Percentiles rank a stretch among this genome's conserved stretches.
phyloP scores from a whole-genome alignment of 2,113 vertebrate species.

The Ceyx cyanopectus region DNA sequence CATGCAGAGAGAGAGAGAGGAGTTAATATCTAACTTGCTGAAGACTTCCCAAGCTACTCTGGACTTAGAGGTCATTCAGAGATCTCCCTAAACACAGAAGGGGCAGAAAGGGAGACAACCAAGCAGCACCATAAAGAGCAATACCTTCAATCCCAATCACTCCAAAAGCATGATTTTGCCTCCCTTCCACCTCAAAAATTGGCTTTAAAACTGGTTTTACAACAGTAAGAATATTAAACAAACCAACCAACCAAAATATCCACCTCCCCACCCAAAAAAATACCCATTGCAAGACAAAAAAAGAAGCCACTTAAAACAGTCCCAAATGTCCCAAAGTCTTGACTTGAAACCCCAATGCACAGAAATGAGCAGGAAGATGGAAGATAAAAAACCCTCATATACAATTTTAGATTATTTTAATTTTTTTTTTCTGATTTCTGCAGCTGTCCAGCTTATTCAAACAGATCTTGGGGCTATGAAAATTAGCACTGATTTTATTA shows the following conservation, averaged over 20 bases:
- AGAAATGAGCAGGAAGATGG: background rate
- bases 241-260: background rate
- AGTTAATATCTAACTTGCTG: background rate
- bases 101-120: background rate
- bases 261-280: background rate
- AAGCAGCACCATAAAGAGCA: background rate
- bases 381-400: accelerated
- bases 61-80: background rate
- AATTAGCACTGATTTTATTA: background rate
- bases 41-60: background rate
- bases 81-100: background rate
- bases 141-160: background rate
- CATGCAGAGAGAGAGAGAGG: background rate
- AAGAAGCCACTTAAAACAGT: background rate
- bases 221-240: background rate
- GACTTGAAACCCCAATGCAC: background rate
- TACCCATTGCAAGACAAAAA: background rate
- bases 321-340: background rate
- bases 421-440: background rate
- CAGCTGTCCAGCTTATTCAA: background rate
- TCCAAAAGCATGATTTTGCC: background rate
- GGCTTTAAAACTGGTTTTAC: background rate
- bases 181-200: background rate
- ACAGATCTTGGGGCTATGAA: background rate
- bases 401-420: background rate